Base-by-base conservation (phyloP, 2,113 vertebrate genomes). In the Sorex fumeus region DNA sequence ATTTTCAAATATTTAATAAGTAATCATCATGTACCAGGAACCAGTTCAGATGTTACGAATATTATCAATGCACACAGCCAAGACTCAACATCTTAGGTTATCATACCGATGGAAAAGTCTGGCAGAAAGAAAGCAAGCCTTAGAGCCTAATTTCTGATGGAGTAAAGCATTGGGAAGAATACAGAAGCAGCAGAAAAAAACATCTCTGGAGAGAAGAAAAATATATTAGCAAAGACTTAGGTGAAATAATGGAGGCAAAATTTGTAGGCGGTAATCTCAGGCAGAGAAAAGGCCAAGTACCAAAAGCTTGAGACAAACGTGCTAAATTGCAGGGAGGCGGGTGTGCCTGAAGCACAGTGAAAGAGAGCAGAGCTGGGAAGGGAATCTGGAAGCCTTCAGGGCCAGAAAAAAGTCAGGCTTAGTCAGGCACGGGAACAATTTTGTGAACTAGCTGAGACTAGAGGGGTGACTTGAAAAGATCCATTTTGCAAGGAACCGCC, bases 1-100 rank as follows among this genome's bases (percentile, higher is more conserved):
- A 87, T 30, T 69, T 77, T 60, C 28, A 87, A 36, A 83, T 30
- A 83, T 30, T 60, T 78, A 75, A 32, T 87, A 69, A 88, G 45
- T 43, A 87, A 7, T 27, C 34, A n/a, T 15, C 32, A 69, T 16
- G 23, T 57, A 13, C 18, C 25, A 32, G 28, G 21, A 23, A 47
- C 23, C 18, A 62, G 60, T 30, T 30, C 25, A 91, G 71, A 36
- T 47, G 11, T n/a, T 11, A 34, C 12, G 45, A 43, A 84, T 27
- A 2, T 8, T 11, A 69, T 53, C 47, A 32, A 15, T 6, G 34
- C 47, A 43, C 19, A 32, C 8, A 47, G 43, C 78, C 67, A 70
- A 82, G 28, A 77, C 47, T 4, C 50, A 23, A 30, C 23, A 89
- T 47, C 43, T n/a, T 21, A 70, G 11, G 57, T 30, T 93, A 90